Conservation (phyloP, 2,888 invertebrate species). For the Acronicta aceris region DNA sequence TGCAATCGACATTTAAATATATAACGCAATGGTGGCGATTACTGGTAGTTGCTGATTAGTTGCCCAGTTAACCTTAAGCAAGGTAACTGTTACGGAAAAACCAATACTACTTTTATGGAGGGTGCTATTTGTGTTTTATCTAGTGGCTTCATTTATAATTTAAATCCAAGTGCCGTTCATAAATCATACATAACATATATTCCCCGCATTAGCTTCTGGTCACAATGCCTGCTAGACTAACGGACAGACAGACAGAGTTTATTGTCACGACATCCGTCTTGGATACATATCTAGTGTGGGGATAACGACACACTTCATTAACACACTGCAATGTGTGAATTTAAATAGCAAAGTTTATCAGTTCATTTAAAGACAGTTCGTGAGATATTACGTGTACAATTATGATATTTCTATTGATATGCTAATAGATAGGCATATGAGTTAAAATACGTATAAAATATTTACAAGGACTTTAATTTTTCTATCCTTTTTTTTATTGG, state of each 20-base stretch:
- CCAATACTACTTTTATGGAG: constrained; percentile 15
- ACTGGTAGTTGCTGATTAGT: constrained; percentile 6
- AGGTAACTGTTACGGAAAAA: constrained; percentile 20
- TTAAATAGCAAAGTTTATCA: background rate
- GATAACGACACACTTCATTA: background rate
- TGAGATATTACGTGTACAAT: too few relatives aligned
- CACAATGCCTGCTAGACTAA: too few relatives aligned
- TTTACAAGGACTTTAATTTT: too few relatives aligned
- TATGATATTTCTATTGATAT: too few relatives aligned
- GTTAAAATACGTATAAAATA: too few relatives aligned
- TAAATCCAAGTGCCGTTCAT: too few relatives aligned
- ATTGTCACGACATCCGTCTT: background rate
- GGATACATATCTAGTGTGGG: background rate
- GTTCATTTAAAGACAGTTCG: background rate
- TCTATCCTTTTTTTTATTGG: too few relatives aligned
- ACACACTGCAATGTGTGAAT: background rate
- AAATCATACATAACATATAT: too few relatives aligned
- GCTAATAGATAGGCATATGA: too few relatives aligned
- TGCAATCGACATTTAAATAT: constrained; percentile 20
- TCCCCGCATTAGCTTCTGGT: too few relatives aligned
- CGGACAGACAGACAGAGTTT: background rate
- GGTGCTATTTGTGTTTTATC: too few relatives aligned
- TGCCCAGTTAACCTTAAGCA: constrained; percentile 20
- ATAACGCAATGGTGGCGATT: constrained; percentile 24
- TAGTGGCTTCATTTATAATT: background rate